A percentile compares a stretch with the other conserved stretches of the same genome.
phyloP scores from a whole-genome alignment of 2,797 vertebrate species.

The Hybognathus amarus region DNA sequence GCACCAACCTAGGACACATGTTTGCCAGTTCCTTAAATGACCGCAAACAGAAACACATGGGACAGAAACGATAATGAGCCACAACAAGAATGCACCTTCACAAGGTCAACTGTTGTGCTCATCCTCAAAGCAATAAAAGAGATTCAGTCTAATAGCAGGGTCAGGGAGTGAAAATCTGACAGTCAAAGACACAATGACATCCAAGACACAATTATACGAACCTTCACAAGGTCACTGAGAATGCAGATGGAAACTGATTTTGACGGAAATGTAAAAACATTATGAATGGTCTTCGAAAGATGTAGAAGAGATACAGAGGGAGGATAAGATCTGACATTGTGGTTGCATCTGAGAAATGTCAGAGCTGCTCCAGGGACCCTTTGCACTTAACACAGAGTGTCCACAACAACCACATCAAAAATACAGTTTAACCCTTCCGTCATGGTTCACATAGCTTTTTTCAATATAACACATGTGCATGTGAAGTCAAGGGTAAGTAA shows the following conservation, averaged over 20 bases:
- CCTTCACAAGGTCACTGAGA: conserved; percentile 39
- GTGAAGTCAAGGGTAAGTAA: background rate
- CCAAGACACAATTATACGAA: background rate
- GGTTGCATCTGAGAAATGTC: conserved; percentile 49
- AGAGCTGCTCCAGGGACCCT: conserved; percentile 38
- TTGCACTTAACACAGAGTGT: conserved; percentile 33
- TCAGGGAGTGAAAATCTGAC: background rate
- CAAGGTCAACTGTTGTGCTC: conserved; percentile 51
- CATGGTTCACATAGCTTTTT: background rate
- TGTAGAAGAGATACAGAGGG: background rate
- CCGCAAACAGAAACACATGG: conserved; percentile 39
- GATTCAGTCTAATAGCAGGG: conserved; percentile 1
- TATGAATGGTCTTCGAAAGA: conserved; percentile 9
- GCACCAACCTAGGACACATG: conserved; percentile 20
- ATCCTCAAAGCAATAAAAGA: conserved; percentile 31
- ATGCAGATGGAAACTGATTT: background rate
- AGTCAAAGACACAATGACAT: background rate
- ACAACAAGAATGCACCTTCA: conserved; percentile 23
- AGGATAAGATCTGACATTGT: conserved; percentile 11
- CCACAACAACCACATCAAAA: conserved; percentile 33
- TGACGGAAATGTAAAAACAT: background rate
- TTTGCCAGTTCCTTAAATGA: conserved; percentile 37
- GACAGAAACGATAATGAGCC: conserved; percentile 47
- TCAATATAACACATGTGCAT: background rate
- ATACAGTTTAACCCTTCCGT: background rate